Evolutionary conservation across 2,113 vertebrate species (phyloP).

Genomic region (Bucco capensis): DNA sequence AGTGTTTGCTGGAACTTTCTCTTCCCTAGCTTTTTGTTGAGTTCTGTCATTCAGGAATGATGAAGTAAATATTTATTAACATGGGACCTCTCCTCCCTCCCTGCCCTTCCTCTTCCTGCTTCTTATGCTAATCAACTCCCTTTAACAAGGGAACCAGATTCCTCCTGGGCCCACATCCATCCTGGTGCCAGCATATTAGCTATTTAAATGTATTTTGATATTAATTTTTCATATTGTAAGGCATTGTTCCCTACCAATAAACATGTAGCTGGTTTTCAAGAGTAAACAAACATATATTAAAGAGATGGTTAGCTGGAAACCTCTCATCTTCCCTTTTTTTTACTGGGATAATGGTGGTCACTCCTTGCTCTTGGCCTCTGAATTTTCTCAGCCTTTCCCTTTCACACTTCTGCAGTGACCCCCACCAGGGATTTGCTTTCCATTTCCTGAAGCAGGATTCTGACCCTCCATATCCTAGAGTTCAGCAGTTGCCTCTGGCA

Average conservation of each 20-base stretch:
- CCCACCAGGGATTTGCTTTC: not conserved
- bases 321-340: constrained; percentile 16
- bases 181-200: constrained; percentile 48
- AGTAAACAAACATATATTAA: constrained; percentile 30
- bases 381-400: not conserved
- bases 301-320: not conserved
- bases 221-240: constrained; percentile 62
- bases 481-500: not conserved
- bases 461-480: not conserved
- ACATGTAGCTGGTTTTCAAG: constrained; percentile 8
- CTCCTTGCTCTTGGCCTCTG: not conserved
- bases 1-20: constrained; percentile 15
- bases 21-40: constrained; percentile 37
- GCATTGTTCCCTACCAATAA: constrained; percentile 45
- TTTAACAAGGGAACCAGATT: constrained; percentile 56
- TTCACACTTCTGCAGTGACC: not conserved
- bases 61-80: constrained; percentile 65
- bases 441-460: not conserved
- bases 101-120: constrained; percentile 52
- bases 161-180: constrained; percentile 38
- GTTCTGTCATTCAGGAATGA: constrained; percentile 56
- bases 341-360: not conserved
- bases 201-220: constrained; percentile 61
- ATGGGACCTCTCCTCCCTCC: constrained; percentile 42
- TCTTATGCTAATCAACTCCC: constrained; percentile 53